Evolutionary conservation across 2,888 invertebrate species (phyloP), one percentile per base, ranked within the genome.

Genomic region (Tridacna crocea): DNA sequence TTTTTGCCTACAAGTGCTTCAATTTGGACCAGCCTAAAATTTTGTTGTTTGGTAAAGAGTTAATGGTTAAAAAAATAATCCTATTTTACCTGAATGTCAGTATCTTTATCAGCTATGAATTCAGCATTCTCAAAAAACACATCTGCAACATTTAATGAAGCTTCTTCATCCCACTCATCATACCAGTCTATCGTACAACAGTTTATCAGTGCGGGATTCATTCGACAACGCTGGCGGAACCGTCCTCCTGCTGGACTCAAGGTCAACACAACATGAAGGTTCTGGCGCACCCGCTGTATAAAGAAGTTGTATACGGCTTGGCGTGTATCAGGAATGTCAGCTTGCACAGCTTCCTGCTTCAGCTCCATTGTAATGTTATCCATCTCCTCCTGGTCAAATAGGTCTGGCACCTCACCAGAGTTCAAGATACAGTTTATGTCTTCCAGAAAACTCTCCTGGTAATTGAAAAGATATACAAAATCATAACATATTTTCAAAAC

Each of bases 131-230:
- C 89, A 86, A 94, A 92, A 89, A 94, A 94, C n/a, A 92, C 92
- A 19, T 91, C 89, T 19, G 94, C 93, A 15, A 94, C 94, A 87
- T 92, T 92, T 26, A 93, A 79, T 93, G 94, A 94, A 76, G 94
- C 94, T 75, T 92, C 91, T 15, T 91, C 90, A 13, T 91, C 91
- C 94, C 94, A 94, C 66, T 94, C 94, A 78, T 93, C 92, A 80
- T 92, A 94, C 94, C 94, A 94, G 89, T 94, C 94, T 27, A 94
- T 94, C 0, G 94, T 94, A 82, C 94, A 94, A 87, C 94, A 94
- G 90, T 94, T 94, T 81, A 94, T 93, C 58, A 94, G 90, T 1
- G 94, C 92, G 4, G 94, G 94, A 77, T 94, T 94, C 92, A 94
- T 93, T 6, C 94, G 91, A 79, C 94, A 94, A 22, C 94, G 88